Base-by-base conservation (phyloP, 1,140 invertebrate genomes). In the Magallana angulata region DNA sequence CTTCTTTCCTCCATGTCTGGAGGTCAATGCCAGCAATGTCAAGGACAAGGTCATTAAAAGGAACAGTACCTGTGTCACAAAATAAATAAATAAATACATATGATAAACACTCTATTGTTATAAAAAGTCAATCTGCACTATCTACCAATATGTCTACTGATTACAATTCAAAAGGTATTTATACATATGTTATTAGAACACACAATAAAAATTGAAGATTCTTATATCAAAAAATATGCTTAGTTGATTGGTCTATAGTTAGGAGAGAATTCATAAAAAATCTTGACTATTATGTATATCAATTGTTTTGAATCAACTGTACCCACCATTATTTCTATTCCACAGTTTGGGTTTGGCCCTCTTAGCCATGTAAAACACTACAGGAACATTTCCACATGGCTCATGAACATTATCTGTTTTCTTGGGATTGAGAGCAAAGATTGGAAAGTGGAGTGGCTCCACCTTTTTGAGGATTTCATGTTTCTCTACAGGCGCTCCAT, bases 11-110 rank as follows among this genome's bases (percentile, higher is more conserved):
- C 60, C 92, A 92, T 57, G 90, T 90, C 58, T 83, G 90, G 11
- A 94, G 85, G 83, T 94, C 93, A 85, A 94, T 91, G n/a, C 94
- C 94, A 84, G 93, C 93, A 87, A 94, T 24, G 68, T 94, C 93
- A 90, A 91, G 91, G 30, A 94, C 91, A 6, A 94, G 88, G 16
- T 94, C 93, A 81, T 90, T 91, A 5, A 94, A 84, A 30, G 91
- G 89, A 68, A 91, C 86, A 56, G 93, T 94, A 24, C 93, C 94
- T 94, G 87, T 8, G 90, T 24, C 36, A 48, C 36, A 2, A 48
- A 48, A 48, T 48, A 48, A 48, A 5, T 48, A 5, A 48, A 5
- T 48, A 5, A 48, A 48, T 48, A 48, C 36, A 48, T 48, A 48
- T 48, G 36, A 48, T 48, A 48, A 48, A 48, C 36, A 4, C 3